A percentile compares a stretch with the other conserved stretches of the same genome.
phyloP scores from a whole-genome alignment of 2,888 invertebrate genomes.

The Noctua comes region DNA sequence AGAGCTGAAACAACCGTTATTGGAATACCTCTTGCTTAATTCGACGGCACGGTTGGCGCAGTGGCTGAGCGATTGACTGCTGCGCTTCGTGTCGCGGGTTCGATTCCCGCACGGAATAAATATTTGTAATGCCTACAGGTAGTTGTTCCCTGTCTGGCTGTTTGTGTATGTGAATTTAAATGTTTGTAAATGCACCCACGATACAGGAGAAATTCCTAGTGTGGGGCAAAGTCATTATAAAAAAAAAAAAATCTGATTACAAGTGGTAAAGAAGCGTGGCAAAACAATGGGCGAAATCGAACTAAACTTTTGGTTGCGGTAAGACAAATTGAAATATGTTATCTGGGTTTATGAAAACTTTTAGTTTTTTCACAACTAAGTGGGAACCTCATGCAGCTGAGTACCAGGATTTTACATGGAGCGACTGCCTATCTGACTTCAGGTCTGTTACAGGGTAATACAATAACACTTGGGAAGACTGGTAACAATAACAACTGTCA shows the following conservation, averaged over 20 bases:
- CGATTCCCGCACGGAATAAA: too few species aligned
- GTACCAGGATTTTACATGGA: not conserved
- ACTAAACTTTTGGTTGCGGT: slow-evolving; percentile 20
- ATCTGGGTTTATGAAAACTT: not conserved
- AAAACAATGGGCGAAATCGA: slow-evolving; percentile 16
- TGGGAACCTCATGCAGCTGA: not conserved
- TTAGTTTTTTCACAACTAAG: not conserved
- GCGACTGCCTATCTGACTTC: not conserved
- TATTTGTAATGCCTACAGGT: too few species aligned
- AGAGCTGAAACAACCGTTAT: slow-evolving; percentile 64
- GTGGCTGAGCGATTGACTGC: too few species aligned
- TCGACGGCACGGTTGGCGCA: slow-evolving; percentile 5
- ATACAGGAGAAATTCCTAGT: too few species aligned
- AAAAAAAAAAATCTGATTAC: slow-evolving; percentile 44
- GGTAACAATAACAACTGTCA: not conserved
- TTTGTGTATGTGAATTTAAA: too few species aligned
- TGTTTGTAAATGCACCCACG: too few species aligned
- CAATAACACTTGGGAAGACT: not conserved
- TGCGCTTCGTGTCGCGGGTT: too few species aligned
- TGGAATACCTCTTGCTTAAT: slow-evolving; percentile 63
- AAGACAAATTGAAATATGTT: slow-evolving; percentile 9
- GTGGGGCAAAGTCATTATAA: too few species aligned
- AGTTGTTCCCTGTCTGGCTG: too few species aligned
- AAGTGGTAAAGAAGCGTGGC: slow-evolving; percentile 30
- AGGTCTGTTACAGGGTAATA: not conserved